These are phyloP conservation scores for Polymixis lichenea DNA, from an alignment of 2,888 invertebrate species.

Conservation along the genomic window DNA sequence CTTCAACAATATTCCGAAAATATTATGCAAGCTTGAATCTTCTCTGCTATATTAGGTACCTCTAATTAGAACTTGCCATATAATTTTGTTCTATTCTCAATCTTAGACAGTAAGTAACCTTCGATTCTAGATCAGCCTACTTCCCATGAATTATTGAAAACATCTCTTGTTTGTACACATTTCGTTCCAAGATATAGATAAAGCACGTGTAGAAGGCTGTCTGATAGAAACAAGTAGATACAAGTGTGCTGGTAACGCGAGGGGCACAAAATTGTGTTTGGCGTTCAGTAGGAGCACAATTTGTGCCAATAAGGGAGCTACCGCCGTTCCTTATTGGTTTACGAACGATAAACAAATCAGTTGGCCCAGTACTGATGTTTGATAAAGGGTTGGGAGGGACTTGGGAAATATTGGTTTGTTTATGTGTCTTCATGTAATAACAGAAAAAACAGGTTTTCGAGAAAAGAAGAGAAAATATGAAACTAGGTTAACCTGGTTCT, in stretches of 20 bases:
- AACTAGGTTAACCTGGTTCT: no score
- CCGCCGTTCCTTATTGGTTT: constrained; percentile 55
- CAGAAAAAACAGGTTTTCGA: background rate
- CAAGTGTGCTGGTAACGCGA: constrained; percentile 47
- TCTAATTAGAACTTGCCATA: no score
- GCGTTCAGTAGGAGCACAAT: constrained; percentile 58
- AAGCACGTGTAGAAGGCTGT: constrained; percentile 57
- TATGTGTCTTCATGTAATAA: background rate
- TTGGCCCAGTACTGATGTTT: constrained; percentile 54
- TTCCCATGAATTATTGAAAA: constrained; percentile 49
- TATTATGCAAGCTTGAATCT: background rate
- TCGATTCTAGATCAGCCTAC: constrained; percentile 35
- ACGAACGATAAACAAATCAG: constrained; percentile 62
- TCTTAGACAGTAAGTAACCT: constrained; percentile 8
- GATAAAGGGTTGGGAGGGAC: constrained; percentile 34
- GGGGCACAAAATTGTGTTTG: constrained; percentile 62
- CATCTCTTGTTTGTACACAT: constrained; percentile 36
- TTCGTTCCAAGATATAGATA: constrained; percentile 57
- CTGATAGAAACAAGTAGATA: constrained; percentile 54
- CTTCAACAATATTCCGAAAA: background rate
- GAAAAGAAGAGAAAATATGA: background rate
- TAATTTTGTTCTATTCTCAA: background rate
- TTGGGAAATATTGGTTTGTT: constrained; percentile 35
- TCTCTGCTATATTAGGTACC: no score
- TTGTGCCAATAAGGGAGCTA: constrained; percentile 60